Conservation (phyloP, 2,797 vertebrate species). For the Enteromius fasciolatus region DNA sequence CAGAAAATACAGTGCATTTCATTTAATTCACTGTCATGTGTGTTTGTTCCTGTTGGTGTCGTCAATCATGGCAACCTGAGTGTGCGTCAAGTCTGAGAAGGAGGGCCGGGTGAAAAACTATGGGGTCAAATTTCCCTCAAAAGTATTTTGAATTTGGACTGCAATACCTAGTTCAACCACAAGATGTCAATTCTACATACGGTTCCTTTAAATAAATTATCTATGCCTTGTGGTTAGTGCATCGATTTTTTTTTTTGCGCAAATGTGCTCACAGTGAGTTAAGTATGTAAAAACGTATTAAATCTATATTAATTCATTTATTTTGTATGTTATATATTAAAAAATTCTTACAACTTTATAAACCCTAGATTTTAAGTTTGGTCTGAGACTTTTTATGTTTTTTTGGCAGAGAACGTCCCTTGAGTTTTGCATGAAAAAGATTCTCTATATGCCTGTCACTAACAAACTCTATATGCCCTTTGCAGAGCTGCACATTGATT, state of each 20-base stretch:
- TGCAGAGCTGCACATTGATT: conserved; percentile 29
- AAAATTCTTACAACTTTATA: background rate
- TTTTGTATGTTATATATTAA: background rate
- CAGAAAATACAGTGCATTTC: no score
- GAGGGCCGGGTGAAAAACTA: no score
- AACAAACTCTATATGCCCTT: background rate
- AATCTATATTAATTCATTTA: background rate
- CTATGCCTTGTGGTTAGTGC: background rate
- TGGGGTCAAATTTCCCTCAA: no score
- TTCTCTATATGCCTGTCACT: background rate
- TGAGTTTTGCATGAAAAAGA: background rate
- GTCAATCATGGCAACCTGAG: no score
- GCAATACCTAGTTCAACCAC: no score
- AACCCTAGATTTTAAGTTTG: background rate
- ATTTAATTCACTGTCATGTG: no score
- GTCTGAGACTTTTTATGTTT: background rate
- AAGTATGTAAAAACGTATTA: background rate
- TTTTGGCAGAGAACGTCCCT: background rate
- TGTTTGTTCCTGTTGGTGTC: no score
- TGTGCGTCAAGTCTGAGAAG: no score
- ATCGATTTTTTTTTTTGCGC: no score
- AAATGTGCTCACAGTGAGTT: background rate
- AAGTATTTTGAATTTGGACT: no score
- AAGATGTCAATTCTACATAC: no score
- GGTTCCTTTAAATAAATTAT: background rate